These are phyloP conservation scores for Pseudachorutes palmiensis DNA, from an alignment of 1,140 invertebrate genomes.

Conservation along the genomic window DNA sequence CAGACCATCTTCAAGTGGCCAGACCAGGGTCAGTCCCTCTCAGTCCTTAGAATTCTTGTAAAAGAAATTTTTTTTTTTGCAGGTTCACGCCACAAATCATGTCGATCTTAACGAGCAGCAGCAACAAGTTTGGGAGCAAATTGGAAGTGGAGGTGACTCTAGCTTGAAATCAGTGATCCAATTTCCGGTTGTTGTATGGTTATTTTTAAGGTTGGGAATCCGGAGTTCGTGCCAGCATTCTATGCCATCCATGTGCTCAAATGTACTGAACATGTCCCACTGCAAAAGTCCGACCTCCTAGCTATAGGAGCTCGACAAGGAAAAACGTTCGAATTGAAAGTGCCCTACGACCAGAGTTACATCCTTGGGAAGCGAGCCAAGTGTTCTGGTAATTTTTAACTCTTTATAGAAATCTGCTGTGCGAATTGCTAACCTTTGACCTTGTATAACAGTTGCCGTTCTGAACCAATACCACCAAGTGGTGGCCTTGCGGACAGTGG, in stretches of 20 bases:
- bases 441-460: slow-evolving; percentile 1
- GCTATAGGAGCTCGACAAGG: background rate
- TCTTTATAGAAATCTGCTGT: background rate
- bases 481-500: slow-evolving; percentile 12
- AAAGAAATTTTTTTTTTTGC: background rate
- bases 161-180: no score
- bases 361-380: background rate
- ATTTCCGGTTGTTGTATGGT: no score
- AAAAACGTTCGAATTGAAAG: background rate
- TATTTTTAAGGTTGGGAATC: background rate
- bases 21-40: slow-evolving; percentile 1
- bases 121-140: background rate
- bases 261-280: background rate
- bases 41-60: no score
- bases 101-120: background rate
- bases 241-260: background rate
- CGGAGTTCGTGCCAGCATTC: background rate
- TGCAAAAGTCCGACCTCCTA: background rate
- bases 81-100: background rate
- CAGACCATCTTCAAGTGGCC: background rate
- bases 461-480: slow-evolving; percentile 19
- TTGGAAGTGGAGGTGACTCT: background rate
- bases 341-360: background rate
- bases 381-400: background rate
- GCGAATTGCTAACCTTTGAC: background rate